These are phyloP conservation scores for Dipodomys spectabilis DNA, from an alignment of 2,113 vertebrate species.

Conservation along the genomic window DNA sequence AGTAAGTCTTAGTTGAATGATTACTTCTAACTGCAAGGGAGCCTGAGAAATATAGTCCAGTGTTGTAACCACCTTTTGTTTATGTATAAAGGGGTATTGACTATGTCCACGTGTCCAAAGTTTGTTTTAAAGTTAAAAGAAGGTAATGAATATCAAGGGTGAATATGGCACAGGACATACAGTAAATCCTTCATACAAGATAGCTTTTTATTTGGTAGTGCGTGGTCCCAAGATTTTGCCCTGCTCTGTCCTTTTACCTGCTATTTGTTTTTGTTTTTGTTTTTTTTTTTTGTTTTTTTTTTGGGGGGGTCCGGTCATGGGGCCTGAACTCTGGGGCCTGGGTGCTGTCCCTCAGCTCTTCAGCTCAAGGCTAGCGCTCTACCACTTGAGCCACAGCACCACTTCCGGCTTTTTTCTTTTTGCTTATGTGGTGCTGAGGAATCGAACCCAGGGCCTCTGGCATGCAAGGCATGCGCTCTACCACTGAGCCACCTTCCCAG, in stretches of 20 bases:
- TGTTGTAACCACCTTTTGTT: not conserved
- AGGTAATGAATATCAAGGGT: not conserved
- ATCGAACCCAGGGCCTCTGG: too few species aligned
- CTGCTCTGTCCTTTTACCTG: not conserved
- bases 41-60: conserved; percentile 34
- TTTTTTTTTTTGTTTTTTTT: too few species aligned
- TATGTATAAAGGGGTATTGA: not conserved
- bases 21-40: not conserved
- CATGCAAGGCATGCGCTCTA: too few species aligned
- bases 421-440: too few species aligned
- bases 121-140: conserved; percentile 38
- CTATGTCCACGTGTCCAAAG: not conserved
- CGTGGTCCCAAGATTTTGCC: not conserved
- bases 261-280: too few species aligned
- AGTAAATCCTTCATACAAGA: not conserved
- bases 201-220: not conserved
- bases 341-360: too few species aligned
- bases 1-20: not conserved
- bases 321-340: too few species aligned
- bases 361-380: too few species aligned
- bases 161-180: not conserved
- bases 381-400: too few species aligned
- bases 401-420: too few species aligned
- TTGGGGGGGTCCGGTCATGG: too few species aligned
- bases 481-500: too few species aligned